Evolutionary conservation across 2,888 invertebrate genomes (phyloP), one percentile per base, ranked within the genome.

Genomic region (Anthrax anthrax): DNA sequence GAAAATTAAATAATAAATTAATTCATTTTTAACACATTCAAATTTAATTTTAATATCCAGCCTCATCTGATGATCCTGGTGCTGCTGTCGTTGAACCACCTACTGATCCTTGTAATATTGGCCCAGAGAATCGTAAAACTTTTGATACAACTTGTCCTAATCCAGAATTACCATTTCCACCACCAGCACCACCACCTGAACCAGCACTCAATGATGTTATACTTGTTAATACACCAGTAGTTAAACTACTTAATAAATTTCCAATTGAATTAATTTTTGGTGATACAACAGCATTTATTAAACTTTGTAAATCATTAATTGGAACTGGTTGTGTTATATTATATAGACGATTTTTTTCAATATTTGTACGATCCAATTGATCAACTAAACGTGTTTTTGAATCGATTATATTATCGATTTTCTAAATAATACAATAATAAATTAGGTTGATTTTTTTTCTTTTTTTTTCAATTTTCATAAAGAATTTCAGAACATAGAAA

Each of bases 361-460:
- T 77, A 67, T 86, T 87, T 54, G 78, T 67, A 44, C 72, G 74
- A 66, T 87, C 86, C 60, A 86, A 66, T 43, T 76, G 75, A 46
- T 76, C 72, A 49, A 87, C 72, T 56, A 80, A 75, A 32, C 76
- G 74, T 37, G 84, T 86, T 69, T 86, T 86, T 43, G 84, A 77
- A 60, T 87, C 86, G 68, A 87, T 74, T 67, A 85, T 75, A 52
- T 80, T 78, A 70, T 86, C 84, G 71, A 86, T 75, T 81, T 86
- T 86, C 86, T 86, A 74, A 53, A 75, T 60, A 55, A 51, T 43
- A 43, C n/a, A n/a, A n/a, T 23, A 23, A 23, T 23, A 23, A 23
- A 23, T 23, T 6, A 6, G 8, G 8, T 23, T 23, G 23, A 23
- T 23, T 23, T 23, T 23, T 23, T 23, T 23, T 23, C 23, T 6